Base-by-base conservation (phyloP, 2,888 invertebrate genomes). In the Eupithecia dodoneata region DNA sequence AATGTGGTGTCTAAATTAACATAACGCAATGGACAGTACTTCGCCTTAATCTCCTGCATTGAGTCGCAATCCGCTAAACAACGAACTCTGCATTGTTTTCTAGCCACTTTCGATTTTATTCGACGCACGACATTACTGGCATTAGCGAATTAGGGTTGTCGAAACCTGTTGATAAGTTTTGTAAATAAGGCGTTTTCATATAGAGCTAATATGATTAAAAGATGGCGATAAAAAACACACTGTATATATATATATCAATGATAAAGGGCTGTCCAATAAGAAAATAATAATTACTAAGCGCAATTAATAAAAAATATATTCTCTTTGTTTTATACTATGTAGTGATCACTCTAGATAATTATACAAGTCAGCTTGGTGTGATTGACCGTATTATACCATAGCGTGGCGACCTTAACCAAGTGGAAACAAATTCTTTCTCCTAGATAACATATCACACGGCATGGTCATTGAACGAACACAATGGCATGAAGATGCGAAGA, bases 61-160 rank as follows among this genome's bases (percentile, higher is more conserved):
- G 83, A 90, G 87, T 90, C 90, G 90, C 80, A 78, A 77, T 78
- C 77, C 72, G 78, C 76, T 78, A 79, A 82, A 73, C 83, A 78
- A 75, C 83, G 81, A 80, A 80, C 81, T 81, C 80, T 44, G 81
- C 87, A 87, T 89, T 76, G 76, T 76, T 93, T 92, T 93, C 93
- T 85, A 92, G 85, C 84, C 87, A 90, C 92, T 93, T 93, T 93
- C 93, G 89, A 90, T 93, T 92, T 91, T 88, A 87, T 88, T 87
- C 83, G 85, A 81, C 80, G 86, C 89, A 87, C 85, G 87, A 83
- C 80, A 87, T 84, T 80, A 81, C 78, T 79, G 76, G 77, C 76
- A 79, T 79, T 80, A 78, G 74, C 59, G 65, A n/a, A 47, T 45
- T 80, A 81, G 81, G 82, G 82, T 75, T 82, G 82, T 49, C 78